Evolutionary conservation across 2,888 invertebrate genomes (phyloP), one percentile per base, ranked within the genome.

Genomic region (Vanessa cardui): DNA sequence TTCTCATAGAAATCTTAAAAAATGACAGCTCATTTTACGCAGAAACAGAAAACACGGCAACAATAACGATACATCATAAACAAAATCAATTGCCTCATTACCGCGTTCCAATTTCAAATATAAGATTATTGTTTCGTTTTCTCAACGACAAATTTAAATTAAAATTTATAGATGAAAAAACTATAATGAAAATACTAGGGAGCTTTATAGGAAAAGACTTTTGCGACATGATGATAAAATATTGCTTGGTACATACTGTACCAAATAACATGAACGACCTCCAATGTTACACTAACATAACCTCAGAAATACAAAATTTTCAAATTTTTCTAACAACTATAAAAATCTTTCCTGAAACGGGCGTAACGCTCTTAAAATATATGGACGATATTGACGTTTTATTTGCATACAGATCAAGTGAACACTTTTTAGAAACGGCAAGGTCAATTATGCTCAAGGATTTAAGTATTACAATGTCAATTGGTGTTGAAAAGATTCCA

Each of bases 391-490:
- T 97, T 67, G 96, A 97, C 81, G 90, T 94, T 6, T 87, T 96
- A 45, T 97, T 96, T 85, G 95, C 96, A 45, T 94, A 96, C 78
- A 96, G 96, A 78, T 95, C 96, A 63, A 96, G 96, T 74, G 94
- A 95, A 77, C 94, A 95, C 73, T 95, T 96, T 72, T 84, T 96
- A 65, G 94, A 94, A 66, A 93, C 91, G 61, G 97, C 97, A 0
- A 92, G 95, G 47, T 90, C 86, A 69, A 94, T 98, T 58, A 97
- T 98, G 95, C 94, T 95, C 64, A 96, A 96, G 79, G 97, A 98
- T 85, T 93, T 98, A 63, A 97, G 97, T 83, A 94, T 95, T 73
- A 95, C 96, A 76, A 94, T 95, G 81, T 87, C 93, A 12, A 91
- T 94, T 72, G 93, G 94, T 0, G 91, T 93, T 1, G 92, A 93